Evolutionary conservation across 2,888 invertebrate genomes (phyloP), one percentile per base, ranked within the genome.

Genomic region (Nomada lathburiana): DNA sequence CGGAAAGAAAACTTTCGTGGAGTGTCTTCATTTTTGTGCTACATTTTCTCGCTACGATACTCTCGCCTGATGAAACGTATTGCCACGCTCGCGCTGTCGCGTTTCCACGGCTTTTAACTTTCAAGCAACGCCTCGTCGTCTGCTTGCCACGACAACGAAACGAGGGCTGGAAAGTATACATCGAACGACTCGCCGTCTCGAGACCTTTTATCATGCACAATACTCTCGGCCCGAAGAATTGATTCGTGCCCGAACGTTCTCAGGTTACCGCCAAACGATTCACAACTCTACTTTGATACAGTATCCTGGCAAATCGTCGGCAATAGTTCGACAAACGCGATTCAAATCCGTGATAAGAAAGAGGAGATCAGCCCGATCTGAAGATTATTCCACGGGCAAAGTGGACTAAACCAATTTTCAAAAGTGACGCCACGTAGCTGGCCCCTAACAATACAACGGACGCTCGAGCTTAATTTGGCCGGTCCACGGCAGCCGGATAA

Each of bases 41-140:
- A 36, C 7, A 7, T 36, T 36, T 36, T 36, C 7, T 7, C 7
- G 7, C 83, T 53, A 57, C 73, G 44, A 82, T 70, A 47, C 10
- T 47, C 4, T 11, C 13, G 3, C 2, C 9, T 26, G 47, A n/a
- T 20, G 72, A 70, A 78, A 70, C 68, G 65, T 70, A 84, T 73
- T 78, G 68, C n/a, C 55, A 44, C 7, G 26, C 63, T 26, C 47
- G 50, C 65, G 63, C 26, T 29, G n/a, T 23, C 20, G 69, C 78
- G 62, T 81, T 86, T 79, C 83, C 72, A 75, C 62, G 70, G 79
- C 77, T 86, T 86, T 84, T 79, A 86, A 86, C 84, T 84, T 86
- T 82, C 76, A 84, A 86, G 81, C 79, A 73, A 86, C 80, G 75
- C 59, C 72, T 77, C 73, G 77, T 72, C 70, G 53, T 57, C 62